These are phyloP conservation scores for Nomada ferruginata DNA, from an alignment of 2,888 invertebrate species.

Conservation along the genomic window DNA sequence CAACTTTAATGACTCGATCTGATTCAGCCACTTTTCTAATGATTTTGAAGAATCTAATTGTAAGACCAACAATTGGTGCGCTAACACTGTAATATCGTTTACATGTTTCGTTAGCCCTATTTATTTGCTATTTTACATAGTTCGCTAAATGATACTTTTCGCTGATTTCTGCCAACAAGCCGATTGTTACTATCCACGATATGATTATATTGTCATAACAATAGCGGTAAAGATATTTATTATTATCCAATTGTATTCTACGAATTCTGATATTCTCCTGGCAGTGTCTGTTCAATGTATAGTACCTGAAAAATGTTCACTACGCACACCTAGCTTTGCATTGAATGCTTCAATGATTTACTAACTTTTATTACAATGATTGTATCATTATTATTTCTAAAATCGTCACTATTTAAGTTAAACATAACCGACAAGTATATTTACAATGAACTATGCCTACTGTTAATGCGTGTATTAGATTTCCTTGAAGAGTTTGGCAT, in stretches of 20 bases:
- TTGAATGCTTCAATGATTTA: conserved; percentile 18
- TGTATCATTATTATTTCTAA: conserved; percentile 35
- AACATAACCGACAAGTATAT: conserved; percentile 64
- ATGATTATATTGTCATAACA: conserved; percentile 3
- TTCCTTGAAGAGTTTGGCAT: conserved; percentile 49
- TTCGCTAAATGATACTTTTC: conserved; percentile 38
- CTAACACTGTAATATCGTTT: conserved; percentile 66
- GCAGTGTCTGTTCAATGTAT: conserved; percentile 63
- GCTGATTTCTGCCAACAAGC: conserved; percentile 31
- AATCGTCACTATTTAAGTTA: conserved; percentile 48
- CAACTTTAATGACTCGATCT: conserved; percentile 62
- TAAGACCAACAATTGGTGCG: conserved; percentile 55
- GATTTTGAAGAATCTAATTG: conserved; percentile 58
- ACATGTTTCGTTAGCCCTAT: conserved; percentile 73
- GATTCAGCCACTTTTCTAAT: conserved; percentile 62
- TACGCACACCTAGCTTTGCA: conserved; percentile 44
- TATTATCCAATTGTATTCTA: conserved; percentile 30
- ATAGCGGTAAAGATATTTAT: conserved; percentile 17
- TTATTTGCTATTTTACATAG: conserved; percentile 39
- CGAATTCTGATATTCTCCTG: conserved; percentile 51
- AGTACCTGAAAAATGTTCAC: conserved; percentile 53
- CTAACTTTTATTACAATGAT: conserved; percentile 36
- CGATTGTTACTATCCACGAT: conserved; percentile 1
- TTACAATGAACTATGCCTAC: conserved; percentile 61
- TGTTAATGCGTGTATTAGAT: conserved; percentile 36